A percentile compares a stretch with the other conserved stretches of the same genome.
Conservation (phyloP, 1,140 invertebrate genomes). For the Globodera rostochiensis region DNA sequence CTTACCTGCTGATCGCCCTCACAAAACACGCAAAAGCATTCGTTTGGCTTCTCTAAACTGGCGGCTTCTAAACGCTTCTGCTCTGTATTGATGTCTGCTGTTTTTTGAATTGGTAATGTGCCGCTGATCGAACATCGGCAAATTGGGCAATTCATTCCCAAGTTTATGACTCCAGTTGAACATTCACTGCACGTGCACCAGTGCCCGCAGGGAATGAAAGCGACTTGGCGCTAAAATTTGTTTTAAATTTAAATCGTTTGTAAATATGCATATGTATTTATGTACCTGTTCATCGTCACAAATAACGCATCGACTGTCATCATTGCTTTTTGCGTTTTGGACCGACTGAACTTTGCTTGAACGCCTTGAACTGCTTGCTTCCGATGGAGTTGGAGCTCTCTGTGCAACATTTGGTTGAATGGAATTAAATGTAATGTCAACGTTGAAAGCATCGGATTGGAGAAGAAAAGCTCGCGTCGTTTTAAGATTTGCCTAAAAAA, state of each 20-base stretch:
- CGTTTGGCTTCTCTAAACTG: neutral
- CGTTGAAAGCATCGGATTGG: neutral
- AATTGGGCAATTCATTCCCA: neutral
- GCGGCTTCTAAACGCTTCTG: neutral
- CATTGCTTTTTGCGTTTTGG: too few relatives aligned
- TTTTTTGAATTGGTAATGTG: neutral
- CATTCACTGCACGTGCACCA: neutral
- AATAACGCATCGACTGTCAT: too few relatives aligned
- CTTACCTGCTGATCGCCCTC: neutral
- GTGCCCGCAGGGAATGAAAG: neutral
- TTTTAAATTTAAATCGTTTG: neutral
- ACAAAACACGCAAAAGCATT: neutral
- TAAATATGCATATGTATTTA: too few relatives aligned
- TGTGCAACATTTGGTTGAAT: neutral
- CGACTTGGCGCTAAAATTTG: neutral
- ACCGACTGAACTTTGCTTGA: too few relatives aligned
- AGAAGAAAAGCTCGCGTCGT: neutral
- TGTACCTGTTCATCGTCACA: too few relatives aligned
- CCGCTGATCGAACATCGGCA: neutral
- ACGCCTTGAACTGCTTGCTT: too few relatives aligned
- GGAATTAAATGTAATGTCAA: neutral
- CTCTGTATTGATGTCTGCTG: too few relatives aligned
- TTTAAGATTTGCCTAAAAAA: neutral
- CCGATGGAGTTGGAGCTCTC: too few relatives aligned
- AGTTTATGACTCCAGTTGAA: neutral